phyloP scores from a whole-genome alignment of 1,140 invertebrate genomes.

The Drosophila navojoa region DNA sequence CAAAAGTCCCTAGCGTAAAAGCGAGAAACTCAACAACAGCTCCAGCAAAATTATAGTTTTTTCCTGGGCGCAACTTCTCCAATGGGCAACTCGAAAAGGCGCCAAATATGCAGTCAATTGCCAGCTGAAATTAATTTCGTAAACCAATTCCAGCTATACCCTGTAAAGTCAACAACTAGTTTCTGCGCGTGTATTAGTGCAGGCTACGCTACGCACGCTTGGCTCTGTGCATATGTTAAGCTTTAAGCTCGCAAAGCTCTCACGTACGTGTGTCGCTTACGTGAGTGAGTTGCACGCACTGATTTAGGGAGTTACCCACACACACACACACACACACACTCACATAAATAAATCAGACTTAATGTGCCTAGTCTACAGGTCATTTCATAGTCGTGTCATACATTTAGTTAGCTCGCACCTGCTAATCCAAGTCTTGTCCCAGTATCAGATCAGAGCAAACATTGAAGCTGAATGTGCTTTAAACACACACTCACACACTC shows the following conservation, averaged over 20 bases:
- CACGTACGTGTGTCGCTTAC: conserved; percentile 14
- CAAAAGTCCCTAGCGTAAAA: conserved; percentile 57
- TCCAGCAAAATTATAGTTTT: conserved; percentile 67
- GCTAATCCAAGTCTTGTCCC: conserved; percentile 32
- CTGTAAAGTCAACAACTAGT: background rate
- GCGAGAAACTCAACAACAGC: conserved; percentile 55
- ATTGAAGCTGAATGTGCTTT: conserved; percentile 67
- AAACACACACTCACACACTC: conserved; percentile 57
- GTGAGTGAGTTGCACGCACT: conserved; percentile 2
- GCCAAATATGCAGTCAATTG: conserved; percentile 14
- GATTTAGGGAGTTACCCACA: background rate
- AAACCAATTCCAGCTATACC: background rate
- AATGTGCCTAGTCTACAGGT: conserved; percentile 3
- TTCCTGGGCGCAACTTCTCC: conserved; percentile 29
- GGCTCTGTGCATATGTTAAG: background rate
- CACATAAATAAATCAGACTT: background rate
- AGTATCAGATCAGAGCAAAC: conserved; percentile 44
- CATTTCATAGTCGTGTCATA: background rate
- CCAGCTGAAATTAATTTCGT: background rate
- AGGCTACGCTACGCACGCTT: background rate
- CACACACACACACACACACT: no score
- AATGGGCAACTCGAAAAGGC: conserved; percentile 21
- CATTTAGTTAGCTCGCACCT: background rate
- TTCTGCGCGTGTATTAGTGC: no score
- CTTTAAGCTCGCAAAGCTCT: conserved; percentile 20